These are phyloP conservation scores for Drosophila pseudotalamancana DNA, from an alignment of 2,888 invertebrate species.

Conservation along the genomic window DNA sequence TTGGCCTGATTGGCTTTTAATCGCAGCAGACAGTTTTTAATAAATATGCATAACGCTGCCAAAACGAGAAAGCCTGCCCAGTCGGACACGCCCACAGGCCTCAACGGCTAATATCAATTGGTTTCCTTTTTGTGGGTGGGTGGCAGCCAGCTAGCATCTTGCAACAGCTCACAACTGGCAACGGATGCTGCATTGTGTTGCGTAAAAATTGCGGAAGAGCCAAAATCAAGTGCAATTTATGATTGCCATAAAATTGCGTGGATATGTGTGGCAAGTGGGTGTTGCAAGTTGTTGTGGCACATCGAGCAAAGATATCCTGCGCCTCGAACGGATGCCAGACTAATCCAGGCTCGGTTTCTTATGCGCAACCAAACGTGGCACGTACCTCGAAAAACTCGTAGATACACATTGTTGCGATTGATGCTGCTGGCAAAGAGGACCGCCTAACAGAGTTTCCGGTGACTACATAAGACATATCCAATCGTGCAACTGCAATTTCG, in stretches of 20 bases:
- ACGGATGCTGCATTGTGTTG: constrained; percentile 61
- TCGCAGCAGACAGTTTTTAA: constrained; percentile 79
- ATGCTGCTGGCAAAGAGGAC: constrained; percentile 21
- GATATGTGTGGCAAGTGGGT: constrained; percentile 43
- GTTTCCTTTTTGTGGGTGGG: constrained; percentile 14
- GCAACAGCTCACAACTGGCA: constrained; percentile 30
- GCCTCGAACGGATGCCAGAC: constrained; percentile 23
- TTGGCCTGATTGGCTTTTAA: constrained; percentile 78
- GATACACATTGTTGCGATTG: constrained; percentile 30
- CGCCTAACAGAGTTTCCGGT: too few species aligned
- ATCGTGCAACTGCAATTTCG: constrained; percentile 64
- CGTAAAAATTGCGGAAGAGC: constrained; percentile 61
- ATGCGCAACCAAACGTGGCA: constrained; percentile 8
- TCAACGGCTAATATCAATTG: constrained; percentile 44
- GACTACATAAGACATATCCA: constrained; percentile 61
- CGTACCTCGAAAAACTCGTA: constrained; percentile 1
- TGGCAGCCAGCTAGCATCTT: constrained; percentile 26
- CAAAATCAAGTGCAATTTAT: constrained; percentile 75
- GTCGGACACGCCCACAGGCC: constrained; percentile 27
- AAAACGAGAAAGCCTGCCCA: constrained; percentile 3
- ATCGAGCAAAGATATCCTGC: constrained; percentile 14
- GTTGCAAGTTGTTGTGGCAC: constrained; percentile 12
- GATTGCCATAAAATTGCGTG: constrained; percentile 76
- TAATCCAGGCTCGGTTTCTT: constrained; percentile 14
- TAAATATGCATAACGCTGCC: constrained; percentile 74